Evolutionary conservation across 1,140 invertebrate species (phyloP), one percentile per base, ranked within the genome.

Genomic region (Cydia strobilella): DNA sequence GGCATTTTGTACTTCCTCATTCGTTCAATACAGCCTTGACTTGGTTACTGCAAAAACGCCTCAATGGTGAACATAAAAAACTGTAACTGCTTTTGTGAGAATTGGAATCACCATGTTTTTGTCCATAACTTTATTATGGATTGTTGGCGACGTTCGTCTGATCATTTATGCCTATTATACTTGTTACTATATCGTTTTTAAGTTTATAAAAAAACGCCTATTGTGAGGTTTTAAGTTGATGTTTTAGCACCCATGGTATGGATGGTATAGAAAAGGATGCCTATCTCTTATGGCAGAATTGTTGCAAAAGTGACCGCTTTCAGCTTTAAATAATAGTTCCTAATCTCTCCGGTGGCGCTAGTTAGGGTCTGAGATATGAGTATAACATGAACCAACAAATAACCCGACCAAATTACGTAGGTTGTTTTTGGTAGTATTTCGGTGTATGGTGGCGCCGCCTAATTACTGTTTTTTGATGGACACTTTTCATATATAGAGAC

Each of bases 41-140:
- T 69, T 39, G 27, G 31, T 35, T 39, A 35, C 15, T 15, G 65
- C 65, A 69, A 69, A 69, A 69, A 69, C 27, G 63, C 63, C 15
- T 69, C 65, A 69, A 69, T 35, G 31, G 65, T 10, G 13, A 31
- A 27, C 3, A 63, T 15, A 69, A 69, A 69, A 18, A 69, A 69
- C 15, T 23, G 15, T 35, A 69, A 69, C 65, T 18, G 31, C 27
- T 18, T 20, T 69, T 65, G 18, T 59, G 15, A 9, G 35, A 39
- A 20, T 18, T 7, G n/a, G 63, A 69, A 69, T 69, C n/a, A 23
- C 27, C 23, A 63, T 63, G 48, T 69, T 69, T 69, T 69, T 69
- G 65, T 39, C 27, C 31, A 31, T 31, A 31, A 25, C 27, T 20
- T 35, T 31, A 69, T 35, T 69, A 18, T n/a, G 27, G 65, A 42